Conservation (phyloP, 2,888 invertebrate genomes). For the Trichogramma evanescens region DNA sequence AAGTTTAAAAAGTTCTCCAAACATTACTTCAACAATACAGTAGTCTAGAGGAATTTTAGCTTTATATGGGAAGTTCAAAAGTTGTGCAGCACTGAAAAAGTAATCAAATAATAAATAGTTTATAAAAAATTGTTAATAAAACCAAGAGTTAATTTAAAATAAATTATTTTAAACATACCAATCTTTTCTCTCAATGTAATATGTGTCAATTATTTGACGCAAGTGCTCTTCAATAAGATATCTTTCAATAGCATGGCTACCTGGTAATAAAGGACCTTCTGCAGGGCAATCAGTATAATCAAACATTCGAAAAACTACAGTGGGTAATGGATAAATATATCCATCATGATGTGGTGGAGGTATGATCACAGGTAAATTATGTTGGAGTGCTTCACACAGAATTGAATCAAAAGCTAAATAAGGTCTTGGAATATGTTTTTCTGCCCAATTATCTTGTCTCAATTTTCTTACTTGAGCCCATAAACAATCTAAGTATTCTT, state of each 20-base stretch:
- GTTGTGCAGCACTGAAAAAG: constrained; percentile 66
- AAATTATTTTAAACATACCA: constrained; percentile 54
- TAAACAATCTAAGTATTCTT: constrained; percentile 91
- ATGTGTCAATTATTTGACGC: constrained; percentile 83
- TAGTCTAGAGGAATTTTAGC: constrained; percentile 94
- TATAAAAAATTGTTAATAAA: not conserved
- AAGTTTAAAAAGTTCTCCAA: constrained; percentile 87
- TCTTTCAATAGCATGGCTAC: constrained; percentile 93
- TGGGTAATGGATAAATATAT: constrained; percentile 87
- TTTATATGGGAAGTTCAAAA: constrained; percentile 88
- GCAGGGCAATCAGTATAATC: constrained; percentile 95
- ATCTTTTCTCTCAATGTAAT: constrained; percentile 84
- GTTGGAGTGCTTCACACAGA: constrained; percentile 91
- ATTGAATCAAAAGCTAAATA: constrained; percentile 94
- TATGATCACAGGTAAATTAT: constrained; percentile 83
- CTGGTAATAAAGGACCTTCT: constrained; percentile 84
- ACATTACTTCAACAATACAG: constrained; percentile 95
- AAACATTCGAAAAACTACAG: constrained; percentile 92
- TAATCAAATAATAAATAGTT: constrained; percentile 1
- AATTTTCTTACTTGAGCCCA: constrained; percentile 93
- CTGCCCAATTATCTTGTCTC: constrained; percentile 91
- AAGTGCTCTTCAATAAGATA: constrained; percentile 97
- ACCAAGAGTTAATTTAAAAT: constrained; percentile 5
- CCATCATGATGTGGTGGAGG: constrained; percentile 90
- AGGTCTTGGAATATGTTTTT: constrained; percentile 91